Percentiles rank a stretch among this genome's conserved stretches.
Conservation (phyloP, 2,888 invertebrate genomes). For the Agriopis leucophaearia region DNA sequence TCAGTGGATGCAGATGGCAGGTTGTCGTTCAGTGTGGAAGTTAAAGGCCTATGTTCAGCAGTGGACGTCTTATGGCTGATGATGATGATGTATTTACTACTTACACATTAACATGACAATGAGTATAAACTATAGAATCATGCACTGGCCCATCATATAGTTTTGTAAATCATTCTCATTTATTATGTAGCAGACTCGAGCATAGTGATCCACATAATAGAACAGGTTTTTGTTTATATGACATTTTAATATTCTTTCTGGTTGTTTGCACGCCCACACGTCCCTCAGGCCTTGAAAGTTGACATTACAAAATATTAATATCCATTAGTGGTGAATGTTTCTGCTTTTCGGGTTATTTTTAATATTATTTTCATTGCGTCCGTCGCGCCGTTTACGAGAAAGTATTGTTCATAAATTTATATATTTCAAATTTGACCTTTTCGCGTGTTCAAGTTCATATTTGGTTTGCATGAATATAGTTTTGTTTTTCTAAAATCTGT, state of each 20-base stretch:
- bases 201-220: background rate
- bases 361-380: background rate
- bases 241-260: conserved; percentile 20
- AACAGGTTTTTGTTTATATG: conserved; percentile 24
- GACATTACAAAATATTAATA: conserved; percentile 21
- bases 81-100: too few relatives aligned
- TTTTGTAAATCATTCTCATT: background rate
- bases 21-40: too few relatives aligned
- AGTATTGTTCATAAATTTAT: conserved; percentile 2
- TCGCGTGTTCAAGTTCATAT: conserved; percentile 41
- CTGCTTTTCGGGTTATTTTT: background rate
- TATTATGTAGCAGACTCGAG: background rate
- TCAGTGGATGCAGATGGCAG: too few relatives aligned
- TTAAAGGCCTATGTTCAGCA: too few relatives aligned
- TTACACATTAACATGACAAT: background rate
- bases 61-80: too few relatives aligned
- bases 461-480: conserved; percentile 22
- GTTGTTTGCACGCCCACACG: conserved; percentile 17
- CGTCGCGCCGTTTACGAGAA: background rate
- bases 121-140: conserved; percentile 3
- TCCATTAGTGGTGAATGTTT: conserved; percentile 14
- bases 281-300: conserved; percentile 26
- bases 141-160: background rate
- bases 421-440: conserved; percentile 33
- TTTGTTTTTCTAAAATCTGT: conserved; percentile 39